These are phyloP conservation scores for Sebastes schlegelii DNA, from an alignment of 2,113 vertebrate genomes.

Conservation along the genomic window DNA sequence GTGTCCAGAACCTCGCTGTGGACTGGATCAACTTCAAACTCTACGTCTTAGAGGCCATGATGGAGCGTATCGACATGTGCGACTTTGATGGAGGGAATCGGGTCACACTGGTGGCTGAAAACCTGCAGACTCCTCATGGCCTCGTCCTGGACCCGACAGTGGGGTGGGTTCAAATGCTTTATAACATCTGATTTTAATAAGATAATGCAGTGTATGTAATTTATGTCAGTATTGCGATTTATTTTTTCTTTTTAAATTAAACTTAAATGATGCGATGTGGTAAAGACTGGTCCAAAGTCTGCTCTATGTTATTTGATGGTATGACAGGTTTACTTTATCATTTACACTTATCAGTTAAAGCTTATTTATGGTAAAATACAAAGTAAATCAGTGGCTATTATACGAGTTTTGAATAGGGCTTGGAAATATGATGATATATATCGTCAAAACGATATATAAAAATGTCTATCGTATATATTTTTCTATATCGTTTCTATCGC, in stretches of 20 bases:
- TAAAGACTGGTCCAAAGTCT: background rate
- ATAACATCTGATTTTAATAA: background rate
- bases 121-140: slow-evolving; percentile 78
- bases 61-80: slow-evolving; percentile 82
- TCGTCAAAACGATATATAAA: too few relatives aligned
- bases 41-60: slow-evolving; percentile 78
- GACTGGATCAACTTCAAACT: slow-evolving; percentile 85
- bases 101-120: slow-evolving; percentile 83
- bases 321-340: background rate
- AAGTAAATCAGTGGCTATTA: background rate
- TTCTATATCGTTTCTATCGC: too few relatives aligned
- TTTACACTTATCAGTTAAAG: background rate
- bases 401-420: too few relatives aligned
- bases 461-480: too few relatives aligned
- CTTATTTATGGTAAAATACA: slow-evolving; percentile 1
- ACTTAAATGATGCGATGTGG: background rate
- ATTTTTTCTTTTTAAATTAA: background rate
- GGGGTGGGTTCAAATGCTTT: slow-evolving; percentile 68
- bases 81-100: slow-evolving; percentile 78
- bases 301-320: background rate
- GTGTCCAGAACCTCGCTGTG: slow-evolving; percentile 81
- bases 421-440: too few relatives aligned
- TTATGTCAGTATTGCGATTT: background rate
- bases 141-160: slow-evolving; percentile 82
- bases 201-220: background rate